A percentile compares a stretch with the other conserved stretches of the same genome.
phyloP scores from a whole-genome alignment of 2,888 invertebrate genomes.

The Busseola fusca region DNA sequence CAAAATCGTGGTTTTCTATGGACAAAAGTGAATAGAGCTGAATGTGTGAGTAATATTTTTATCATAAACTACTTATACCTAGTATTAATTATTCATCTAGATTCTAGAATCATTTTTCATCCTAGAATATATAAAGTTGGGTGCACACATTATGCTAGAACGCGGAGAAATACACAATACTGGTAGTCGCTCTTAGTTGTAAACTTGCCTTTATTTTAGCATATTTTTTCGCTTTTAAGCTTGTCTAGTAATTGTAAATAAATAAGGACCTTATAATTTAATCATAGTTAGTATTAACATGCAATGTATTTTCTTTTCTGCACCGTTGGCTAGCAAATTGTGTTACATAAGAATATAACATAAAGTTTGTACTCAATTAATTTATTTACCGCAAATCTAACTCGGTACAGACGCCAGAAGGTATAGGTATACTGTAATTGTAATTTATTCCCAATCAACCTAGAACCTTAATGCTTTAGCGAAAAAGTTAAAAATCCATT shows the following conservation, averaged over 20 bases:
- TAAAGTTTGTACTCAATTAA: background rate
- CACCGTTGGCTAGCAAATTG: background rate
- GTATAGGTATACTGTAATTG: no score
- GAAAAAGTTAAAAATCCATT: no score
- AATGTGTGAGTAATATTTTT: no score
- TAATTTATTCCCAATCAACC: no score
- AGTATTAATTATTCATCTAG: slow-evolving; percentile 9
- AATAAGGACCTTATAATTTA: background rate
- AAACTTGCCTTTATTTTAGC: background rate
- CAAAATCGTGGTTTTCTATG: no score
- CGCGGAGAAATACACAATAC: background rate
- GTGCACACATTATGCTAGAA: background rate
- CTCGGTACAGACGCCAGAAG: background rate
- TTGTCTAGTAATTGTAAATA: background rate
- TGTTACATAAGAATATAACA: background rate
- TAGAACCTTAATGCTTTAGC: no score
- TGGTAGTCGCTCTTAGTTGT: background rate
- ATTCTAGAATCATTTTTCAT: background rate
- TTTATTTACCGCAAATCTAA: background rate
- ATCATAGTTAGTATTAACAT: background rate
- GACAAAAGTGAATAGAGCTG: no score
- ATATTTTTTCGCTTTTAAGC: no score
- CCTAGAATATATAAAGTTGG: slow-evolving; percentile 10
- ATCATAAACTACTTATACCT: slow-evolving; percentile 26
- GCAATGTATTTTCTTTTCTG: background rate